phyloP scores from a whole-genome alignment of 1,140 invertebrate genomes.

The Drosophila micromelanica region DNA sequence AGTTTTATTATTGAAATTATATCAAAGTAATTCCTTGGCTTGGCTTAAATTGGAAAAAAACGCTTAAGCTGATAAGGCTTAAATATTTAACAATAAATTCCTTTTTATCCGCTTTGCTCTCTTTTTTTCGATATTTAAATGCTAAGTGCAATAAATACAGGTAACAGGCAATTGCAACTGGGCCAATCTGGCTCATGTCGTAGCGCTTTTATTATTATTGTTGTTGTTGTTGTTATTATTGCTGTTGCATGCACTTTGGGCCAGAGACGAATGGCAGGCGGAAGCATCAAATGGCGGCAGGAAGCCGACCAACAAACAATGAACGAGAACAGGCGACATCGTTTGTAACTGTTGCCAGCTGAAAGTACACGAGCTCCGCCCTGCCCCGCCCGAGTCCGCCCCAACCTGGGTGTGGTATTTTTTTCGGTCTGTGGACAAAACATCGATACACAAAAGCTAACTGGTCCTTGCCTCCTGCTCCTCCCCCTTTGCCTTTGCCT shows the following conservation, averaged over 20 bases:
- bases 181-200: conserved; percentile 19
- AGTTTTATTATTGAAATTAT: too few relatives aligned
- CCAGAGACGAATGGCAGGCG: conserved; percentile 48
- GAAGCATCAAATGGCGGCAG: conserved; percentile 70
- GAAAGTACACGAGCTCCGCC: conserved; percentile 10
- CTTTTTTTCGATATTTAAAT: background rate
- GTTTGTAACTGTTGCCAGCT: conserved; percentile 37
- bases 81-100: too few relatives aligned
- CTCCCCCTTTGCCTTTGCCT: background rate
- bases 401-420: conserved; percentile 17
- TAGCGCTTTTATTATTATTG: background rate
- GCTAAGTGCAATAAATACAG: conserved; percentile 12
- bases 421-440: conserved; percentile 30
- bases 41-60: too few relatives aligned
- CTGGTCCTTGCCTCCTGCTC: conserved; percentile 19
- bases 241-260: conserved; percentile 16
- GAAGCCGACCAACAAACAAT: conserved; percentile 72
- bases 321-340: conserved; percentile 48
- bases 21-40: too few relatives aligned
- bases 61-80: too few relatives aligned
- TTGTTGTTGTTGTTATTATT: conserved; percentile 12
- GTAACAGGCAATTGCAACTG: conserved; percentile 40
- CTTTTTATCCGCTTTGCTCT: background rate
- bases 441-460: conserved; percentile 41
- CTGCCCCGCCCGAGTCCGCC: background rate